A percentile compares a stretch with the other conserved stretches of the same genome.
These are phyloP conservation scores for Pollenia griseotomentosa DNA, from an alignment of 2,888 invertebrate genomes.

Conservation along the genomic window DNA sequence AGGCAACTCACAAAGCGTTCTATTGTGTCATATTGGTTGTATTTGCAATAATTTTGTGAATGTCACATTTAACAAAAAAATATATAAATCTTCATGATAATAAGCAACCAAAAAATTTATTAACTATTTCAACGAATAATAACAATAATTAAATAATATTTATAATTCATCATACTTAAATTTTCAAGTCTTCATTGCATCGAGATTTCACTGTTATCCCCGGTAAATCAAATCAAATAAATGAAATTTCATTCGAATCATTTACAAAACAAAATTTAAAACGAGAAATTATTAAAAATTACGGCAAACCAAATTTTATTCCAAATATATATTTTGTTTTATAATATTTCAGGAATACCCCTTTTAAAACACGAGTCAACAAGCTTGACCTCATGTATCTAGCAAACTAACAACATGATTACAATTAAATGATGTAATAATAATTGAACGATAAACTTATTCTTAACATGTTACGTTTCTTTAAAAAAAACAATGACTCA, in stretches of 20 bases:
- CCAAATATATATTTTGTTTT: too few relatives aligned
- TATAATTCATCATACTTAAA: too few relatives aligned
- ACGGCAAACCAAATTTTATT: slow-evolving; percentile 15
- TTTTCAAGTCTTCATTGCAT: not conserved
- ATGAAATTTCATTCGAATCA: slow-evolving; percentile 13
- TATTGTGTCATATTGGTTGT: too few relatives aligned
- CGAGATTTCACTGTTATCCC: not conserved
- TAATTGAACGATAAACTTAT: slow-evolving; percentile 19
- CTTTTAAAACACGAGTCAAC: not conserved
- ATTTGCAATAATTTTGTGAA: too few relatives aligned
- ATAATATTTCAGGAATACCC: not conserved
- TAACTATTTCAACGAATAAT: too few relatives aligned
- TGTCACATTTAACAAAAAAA: too few relatives aligned
- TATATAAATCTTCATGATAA: too few relatives aligned
- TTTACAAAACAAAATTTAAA: not conserved
- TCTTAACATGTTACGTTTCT: not conserved
- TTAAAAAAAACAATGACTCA: slow-evolving; percentile 52
- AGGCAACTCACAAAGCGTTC: too few relatives aligned
- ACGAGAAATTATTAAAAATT: not conserved
- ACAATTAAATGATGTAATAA: slow-evolving; percentile 32
- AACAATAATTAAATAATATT: too few relatives aligned
- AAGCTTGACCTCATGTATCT: slow-evolving; percentile 1
- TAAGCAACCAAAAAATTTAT: too few relatives aligned
- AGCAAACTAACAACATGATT: slow-evolving; percentile 4
- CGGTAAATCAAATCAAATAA: not conserved